These are phyloP conservation scores for Paratilapia polleni DNA, from an alignment of 2,113 vertebrate genomes.

Conservation along the genomic window DNA sequence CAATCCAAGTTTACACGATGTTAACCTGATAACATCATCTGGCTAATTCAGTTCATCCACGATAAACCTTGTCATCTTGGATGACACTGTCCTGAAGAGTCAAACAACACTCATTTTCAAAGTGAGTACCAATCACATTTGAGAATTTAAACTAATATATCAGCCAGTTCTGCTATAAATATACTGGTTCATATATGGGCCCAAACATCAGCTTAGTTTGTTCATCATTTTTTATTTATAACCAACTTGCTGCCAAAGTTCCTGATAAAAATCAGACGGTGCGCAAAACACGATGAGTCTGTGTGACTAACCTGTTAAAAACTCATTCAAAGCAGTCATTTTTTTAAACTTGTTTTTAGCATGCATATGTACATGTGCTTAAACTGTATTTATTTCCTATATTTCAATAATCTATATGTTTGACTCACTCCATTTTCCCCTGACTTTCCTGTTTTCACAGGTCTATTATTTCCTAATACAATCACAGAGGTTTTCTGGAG, in stretches of 20 bases:
- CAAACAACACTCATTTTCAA: background rate
- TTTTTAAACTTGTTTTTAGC: background rate
- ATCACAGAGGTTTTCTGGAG: background rate
- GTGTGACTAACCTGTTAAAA: background rate
- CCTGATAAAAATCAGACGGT: rapidly evolving
- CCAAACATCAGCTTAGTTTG: background rate
- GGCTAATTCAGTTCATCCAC: background rate
- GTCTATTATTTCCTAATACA: background rate
- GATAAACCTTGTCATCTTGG: background rate
- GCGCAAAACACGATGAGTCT: background rate
- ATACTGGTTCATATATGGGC: background rate
- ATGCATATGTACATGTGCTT: background rate
- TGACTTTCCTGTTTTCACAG: background rate
- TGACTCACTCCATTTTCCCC: background rate
- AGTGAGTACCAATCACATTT: background rate
- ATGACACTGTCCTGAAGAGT: rapidly evolving
- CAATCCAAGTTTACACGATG: background rate
- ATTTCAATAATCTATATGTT: background rate
- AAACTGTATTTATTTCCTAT: background rate
- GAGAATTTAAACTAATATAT: background rate
- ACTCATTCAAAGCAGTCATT: background rate
- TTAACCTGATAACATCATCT: background rate
- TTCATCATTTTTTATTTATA: background rate
- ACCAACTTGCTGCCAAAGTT: background rate
- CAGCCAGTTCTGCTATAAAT: background rate